phyloP scores from a whole-genome alignment of 2,888 invertebrate genomes.

The Cepaea hortensis region DNA sequence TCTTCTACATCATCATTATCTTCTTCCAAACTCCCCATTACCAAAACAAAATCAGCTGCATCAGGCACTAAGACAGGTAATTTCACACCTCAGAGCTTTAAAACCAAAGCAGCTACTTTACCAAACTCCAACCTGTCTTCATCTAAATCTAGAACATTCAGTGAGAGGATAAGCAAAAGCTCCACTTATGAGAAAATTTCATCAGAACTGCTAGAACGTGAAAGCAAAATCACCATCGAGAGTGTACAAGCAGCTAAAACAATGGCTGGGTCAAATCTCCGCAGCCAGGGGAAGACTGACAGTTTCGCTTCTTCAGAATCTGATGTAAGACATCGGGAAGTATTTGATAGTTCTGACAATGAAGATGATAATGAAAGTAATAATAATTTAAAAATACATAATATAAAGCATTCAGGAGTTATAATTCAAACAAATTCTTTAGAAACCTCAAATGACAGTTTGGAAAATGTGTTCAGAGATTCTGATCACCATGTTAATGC shows the following conservation, averaged over 20 bases:
- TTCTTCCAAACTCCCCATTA: constrained; percentile 56
- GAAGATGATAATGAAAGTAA: constrained; percentile 3
- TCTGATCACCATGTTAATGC: constrained; percentile 3
- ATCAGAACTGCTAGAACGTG: background rate
- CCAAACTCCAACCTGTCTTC: constrained; percentile 51
- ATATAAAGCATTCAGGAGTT: constrained; percentile 22
- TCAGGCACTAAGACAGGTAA: constrained; percentile 38
- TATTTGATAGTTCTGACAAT: constrained; percentile 45
- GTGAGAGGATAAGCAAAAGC: constrained; percentile 69
- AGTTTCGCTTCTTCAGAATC: constrained; percentile 32
- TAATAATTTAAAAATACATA: background rate
- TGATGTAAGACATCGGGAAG: constrained; percentile 5
- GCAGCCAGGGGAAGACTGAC: constrained; percentile 8
- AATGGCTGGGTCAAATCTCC: background rate
- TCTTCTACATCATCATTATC: constrained; percentile 45
- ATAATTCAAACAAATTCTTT: background rate
- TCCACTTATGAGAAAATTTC: constrained; percentile 75
- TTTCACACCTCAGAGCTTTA: constrained; percentile 39
- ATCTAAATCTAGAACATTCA: constrained; percentile 44
- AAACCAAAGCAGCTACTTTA: constrained; percentile 39
- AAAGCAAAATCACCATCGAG: background rate
- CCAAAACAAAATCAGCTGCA: constrained; percentile 48
- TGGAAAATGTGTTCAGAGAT: constrained; percentile 45
- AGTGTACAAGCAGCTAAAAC: background rate
- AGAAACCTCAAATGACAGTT: constrained; percentile 18